Percentiles rank a stretch among this genome's conserved stretches.
These are phyloP conservation scores for Camptogramma bilineatum DNA, from an alignment of 2,888 invertebrate species.

Conservation along the genomic window DNA sequence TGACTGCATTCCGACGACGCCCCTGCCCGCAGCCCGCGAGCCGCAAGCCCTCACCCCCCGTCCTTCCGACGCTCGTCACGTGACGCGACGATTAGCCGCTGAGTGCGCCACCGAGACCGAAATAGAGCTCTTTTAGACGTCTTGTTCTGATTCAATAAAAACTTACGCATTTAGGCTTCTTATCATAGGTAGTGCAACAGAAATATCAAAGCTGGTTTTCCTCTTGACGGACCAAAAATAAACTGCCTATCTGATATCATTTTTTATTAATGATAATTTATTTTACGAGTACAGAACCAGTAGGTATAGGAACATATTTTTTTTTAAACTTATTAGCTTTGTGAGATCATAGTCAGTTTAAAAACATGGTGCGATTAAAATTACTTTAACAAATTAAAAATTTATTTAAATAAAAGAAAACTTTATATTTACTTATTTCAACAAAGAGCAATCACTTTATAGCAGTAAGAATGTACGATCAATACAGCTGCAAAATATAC, in stretches of 20 bases:
- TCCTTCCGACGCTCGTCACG: conserved; percentile 83
- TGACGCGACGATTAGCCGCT: conserved; percentile 83
- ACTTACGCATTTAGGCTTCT: conserved; percentile 60
- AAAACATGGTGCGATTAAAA: not conserved
- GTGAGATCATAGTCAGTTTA: not conserved
- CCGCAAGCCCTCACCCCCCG: conserved; percentile 72
- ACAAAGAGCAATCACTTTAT: conserved; percentile 57
- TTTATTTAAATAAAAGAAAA: not conserved
- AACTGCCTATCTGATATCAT: too few species aligned
- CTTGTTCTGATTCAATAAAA: conserved; percentile 70
- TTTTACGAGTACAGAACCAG: too few species aligned
- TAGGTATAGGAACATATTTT: too few species aligned
- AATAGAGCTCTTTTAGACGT: conserved; percentile 74
- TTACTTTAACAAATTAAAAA: not conserved
- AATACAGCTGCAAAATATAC: conserved; percentile 85
- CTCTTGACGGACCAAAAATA: not conserved
- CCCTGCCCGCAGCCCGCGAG: conserved; percentile 57
- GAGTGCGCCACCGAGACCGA: conserved; percentile 82
- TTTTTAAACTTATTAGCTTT: too few species aligned
- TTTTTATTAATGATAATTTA: too few species aligned
- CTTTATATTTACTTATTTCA: conserved; percentile 26
- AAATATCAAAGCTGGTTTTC: not conserved
- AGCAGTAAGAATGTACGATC: conserved; percentile 76
- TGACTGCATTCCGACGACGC: conserved; percentile 81
- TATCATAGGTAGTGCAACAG: not conserved